A percentile compares a stretch with the other conserved stretches of the same genome.
Evolutionary conservation across 2,797 vertebrate genomes (phyloP).

Genomic region (Spatula clypeata): DNA sequence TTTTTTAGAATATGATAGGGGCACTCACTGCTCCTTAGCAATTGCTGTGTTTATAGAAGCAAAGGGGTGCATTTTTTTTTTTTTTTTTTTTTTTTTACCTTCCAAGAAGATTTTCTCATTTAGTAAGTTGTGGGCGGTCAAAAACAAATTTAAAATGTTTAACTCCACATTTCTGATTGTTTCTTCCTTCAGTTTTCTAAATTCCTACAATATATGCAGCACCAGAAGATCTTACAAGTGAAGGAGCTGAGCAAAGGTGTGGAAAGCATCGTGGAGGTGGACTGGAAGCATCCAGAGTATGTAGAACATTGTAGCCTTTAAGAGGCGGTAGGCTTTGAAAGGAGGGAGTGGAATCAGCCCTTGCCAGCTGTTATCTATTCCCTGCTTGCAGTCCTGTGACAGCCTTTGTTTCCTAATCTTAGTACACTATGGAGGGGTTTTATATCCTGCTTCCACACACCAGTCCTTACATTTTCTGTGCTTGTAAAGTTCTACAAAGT

Average conservation of each 20-base stretch:
- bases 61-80: not conserved
- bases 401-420: not conserved
- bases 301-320: slow-evolving; percentile 32
- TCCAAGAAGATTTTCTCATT: not conserved
- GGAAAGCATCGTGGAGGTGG: slow-evolving; percentile 95
- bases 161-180: not conserved
- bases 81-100: fast-evolving
- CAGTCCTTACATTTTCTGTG: not conserved
- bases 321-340: not conserved
- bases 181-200: slow-evolving; percentile 90
- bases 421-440: not conserved
- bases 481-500: not conserved
- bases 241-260: slow-evolving; percentile 96
- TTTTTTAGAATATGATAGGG: not conserved
- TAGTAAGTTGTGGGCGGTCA: not conserved
- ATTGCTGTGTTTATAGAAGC: not conserved
- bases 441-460: not conserved
- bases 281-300: slow-evolving; percentile 95
- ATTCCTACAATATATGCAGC: slow-evolving; percentile 94
- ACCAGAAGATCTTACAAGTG: slow-evolving; percentile 90
- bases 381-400: not conserved
- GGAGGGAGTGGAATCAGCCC: not conserved
- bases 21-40: not conserved
- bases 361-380: not conserved
- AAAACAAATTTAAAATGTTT: not conserved